Percentiles rank a stretch among this genome's conserved stretches.
phyloP scores from a whole-genome alignment of 2,888 invertebrate species.

The Platerodrilus igneus region DNA sequence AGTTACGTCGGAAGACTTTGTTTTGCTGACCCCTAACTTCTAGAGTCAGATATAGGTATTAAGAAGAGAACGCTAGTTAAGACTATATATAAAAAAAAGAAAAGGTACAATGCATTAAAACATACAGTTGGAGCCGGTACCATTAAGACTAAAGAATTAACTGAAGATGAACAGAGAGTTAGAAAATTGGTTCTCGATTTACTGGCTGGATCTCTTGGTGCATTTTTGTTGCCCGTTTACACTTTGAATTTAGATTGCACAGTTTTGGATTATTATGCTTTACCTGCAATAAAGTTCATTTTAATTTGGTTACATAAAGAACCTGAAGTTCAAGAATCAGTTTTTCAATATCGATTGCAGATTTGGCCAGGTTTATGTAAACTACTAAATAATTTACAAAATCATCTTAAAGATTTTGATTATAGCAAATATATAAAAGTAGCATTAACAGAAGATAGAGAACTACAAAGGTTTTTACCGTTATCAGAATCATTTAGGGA shows the following conservation, averaged over 20 bases:
- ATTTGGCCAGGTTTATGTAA: conserved; percentile 78
- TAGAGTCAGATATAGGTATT: too few relatives aligned
- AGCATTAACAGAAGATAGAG: conserved; percentile 75
- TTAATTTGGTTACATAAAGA: conserved; percentile 66
- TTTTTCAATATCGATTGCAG: conserved; percentile 58
- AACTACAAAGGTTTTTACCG: conserved; percentile 74
- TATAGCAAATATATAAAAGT: conserved; percentile 55
- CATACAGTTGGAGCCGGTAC: conserved; percentile 53
- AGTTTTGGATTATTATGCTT: conserved; percentile 60
- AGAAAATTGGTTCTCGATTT: conserved; percentile 58
- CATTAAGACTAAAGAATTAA: conserved; percentile 50
- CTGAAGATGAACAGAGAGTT: conserved; percentile 55
- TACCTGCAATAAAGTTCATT: conserved; percentile 70
- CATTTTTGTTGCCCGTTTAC: conserved; percentile 66
- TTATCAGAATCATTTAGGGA: conserved; percentile 57
- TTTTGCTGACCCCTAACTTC: too few relatives aligned
- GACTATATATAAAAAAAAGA: too few relatives aligned
- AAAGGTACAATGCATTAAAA: too few relatives aligned
- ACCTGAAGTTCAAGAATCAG: conserved; percentile 50
- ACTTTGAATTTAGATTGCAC: conserved; percentile 60
- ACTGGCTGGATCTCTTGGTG: conserved; percentile 62
- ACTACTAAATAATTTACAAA: conserved; percentile 63
- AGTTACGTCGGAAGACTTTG: too few relatives aligned
- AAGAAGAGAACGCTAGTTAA: too few relatives aligned
- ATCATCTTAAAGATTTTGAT: conserved; percentile 49